Conservation (phyloP, 2,888 invertebrate species). For the Drosophila anceps region DNA sequence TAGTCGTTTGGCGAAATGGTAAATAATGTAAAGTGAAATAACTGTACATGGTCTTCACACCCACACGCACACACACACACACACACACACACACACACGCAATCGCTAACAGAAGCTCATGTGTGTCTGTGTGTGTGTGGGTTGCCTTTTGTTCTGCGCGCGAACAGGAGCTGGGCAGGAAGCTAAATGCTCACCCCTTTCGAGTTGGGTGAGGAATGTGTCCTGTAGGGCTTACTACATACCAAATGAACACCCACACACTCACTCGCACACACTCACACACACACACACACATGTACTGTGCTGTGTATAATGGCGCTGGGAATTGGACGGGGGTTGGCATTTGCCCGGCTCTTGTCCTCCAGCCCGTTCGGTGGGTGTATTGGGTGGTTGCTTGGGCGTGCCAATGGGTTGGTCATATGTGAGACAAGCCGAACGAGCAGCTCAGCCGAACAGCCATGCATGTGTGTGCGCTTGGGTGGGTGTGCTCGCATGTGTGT, state of each 20-base stretch:
- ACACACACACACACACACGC: no score
- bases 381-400: constrained; percentile 37
- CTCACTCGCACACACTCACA: constrained; percentile 10
- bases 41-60: constrained; percentile 72
- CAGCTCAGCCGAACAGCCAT: constrained; percentile 41
- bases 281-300: constrained; percentile 21
- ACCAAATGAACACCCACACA: constrained; percentile 74
- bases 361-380: constrained; percentile 43
- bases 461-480: constrained; percentile 6
- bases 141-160: constrained; percentile 62
- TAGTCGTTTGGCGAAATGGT: constrained; percentile 72
- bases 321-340: constrained; percentile 58
- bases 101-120: constrained; percentile 5
- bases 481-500: constrained; percentile 29
- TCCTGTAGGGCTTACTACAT: constrained; percentile 81
- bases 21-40: constrained; percentile 80
- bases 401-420: constrained; percentile 60
- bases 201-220: constrained; percentile 74
- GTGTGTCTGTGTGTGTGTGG: constrained; percentile 41
- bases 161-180: constrained; percentile 24
- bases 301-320: constrained; percentile 67
- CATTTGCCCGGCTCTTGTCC: constrained; percentile 55
- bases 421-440: constrained; percentile 47
- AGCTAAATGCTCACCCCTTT: constrained; percentile 58
- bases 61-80: constrained; percentile 36